Evolutionary conservation across 2,797 vertebrate genomes (phyloP).

Genomic region (Rallus crepitans): DNA sequence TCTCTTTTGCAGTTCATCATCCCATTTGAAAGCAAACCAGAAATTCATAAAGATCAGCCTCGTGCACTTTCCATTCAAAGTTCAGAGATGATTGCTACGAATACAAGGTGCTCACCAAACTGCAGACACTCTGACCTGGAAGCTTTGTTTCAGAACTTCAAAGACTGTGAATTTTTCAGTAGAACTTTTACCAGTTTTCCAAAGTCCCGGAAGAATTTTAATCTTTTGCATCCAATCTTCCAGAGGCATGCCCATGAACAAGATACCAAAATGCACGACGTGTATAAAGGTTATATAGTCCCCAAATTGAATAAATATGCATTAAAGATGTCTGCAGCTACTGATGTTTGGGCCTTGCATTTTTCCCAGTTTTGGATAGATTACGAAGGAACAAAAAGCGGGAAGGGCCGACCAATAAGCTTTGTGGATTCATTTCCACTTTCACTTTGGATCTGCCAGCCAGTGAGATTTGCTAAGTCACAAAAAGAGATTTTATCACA

Average conservation of each 20-base stretch:
- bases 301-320: slow-evolving; percentile 85
- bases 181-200: slow-evolving; percentile 84
- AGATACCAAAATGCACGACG: slow-evolving; percentile 92
- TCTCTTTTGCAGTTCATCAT: slow-evolving; percentile 87
- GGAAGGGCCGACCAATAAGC: slow-evolving; percentile 90
- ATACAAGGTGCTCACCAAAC: slow-evolving; percentile 90
- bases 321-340: slow-evolving; percentile 90
- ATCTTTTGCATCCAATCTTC: slow-evolving; percentile 89
- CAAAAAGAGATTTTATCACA: slow-evolving; percentile 80
- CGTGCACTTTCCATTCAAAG: slow-evolving; percentile 93
- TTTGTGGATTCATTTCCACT: slow-evolving; percentile 97
- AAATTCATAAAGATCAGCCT: slow-evolving; percentile 90
- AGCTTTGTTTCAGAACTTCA: slow-evolving; percentile 92
- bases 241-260: slow-evolving; percentile 94
- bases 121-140: slow-evolving; percentile 94
- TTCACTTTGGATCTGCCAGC: slow-evolving; percentile 94
- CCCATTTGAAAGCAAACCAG: slow-evolving; percentile 87
- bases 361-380: slow-evolving; percentile 99
- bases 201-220: slow-evolving; percentile 80
- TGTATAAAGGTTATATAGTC: slow-evolving; percentile 88
- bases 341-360: slow-evolving; percentile 93
- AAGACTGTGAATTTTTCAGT: slow-evolving; percentile 90
- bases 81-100: slow-evolving; percentile 97
- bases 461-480: slow-evolving; percentile 84
- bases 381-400: slow-evolving; percentile 90